These are phyloP conservation scores for Anguilla anguilla DNA, from an alignment of 2,797 vertebrate species.

Conservation along the genomic window DNA sequence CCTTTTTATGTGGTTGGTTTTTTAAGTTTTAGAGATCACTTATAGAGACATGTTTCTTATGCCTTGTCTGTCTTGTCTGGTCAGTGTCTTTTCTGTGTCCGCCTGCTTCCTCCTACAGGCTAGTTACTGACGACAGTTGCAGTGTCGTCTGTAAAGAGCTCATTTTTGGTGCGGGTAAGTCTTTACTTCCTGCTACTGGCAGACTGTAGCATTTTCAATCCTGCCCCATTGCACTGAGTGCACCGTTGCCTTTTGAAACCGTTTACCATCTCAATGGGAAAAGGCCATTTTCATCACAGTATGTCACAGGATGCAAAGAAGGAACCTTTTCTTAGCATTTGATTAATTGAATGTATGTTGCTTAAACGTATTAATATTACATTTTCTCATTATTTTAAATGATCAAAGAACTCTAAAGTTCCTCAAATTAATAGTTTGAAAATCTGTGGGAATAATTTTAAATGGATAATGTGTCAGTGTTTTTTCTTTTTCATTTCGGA, in stretches of 20 bases:
- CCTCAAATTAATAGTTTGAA: neutral
- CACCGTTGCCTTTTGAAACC: neutral
- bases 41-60: neutral
- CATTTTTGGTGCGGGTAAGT: neutral
- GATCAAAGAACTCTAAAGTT: neutral
- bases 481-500: neutral
- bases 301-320: neutral
- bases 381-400: neutral
- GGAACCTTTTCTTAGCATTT: neutral
- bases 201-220: neutral
- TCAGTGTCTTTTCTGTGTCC: neutral
- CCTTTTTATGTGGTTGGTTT: neutral
- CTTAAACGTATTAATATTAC: neutral
- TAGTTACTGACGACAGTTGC: neutral
- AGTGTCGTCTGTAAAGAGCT: neutral
- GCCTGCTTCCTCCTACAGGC: neutral
- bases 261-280: neutral
- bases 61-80: neutral
- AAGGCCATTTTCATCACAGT: neutral
- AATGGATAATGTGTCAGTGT: neutral
- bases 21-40: neutral
- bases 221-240: neutral
- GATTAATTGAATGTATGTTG: neutral
- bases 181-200: conserved; percentile 8
- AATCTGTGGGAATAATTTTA: neutral